Percentiles rank a stretch among this genome's conserved stretches.
These are phyloP conservation scores for Monodelphis domestica DNA, from an alignment of 2,797 vertebrate species.

Conservation along the genomic window DNA sequence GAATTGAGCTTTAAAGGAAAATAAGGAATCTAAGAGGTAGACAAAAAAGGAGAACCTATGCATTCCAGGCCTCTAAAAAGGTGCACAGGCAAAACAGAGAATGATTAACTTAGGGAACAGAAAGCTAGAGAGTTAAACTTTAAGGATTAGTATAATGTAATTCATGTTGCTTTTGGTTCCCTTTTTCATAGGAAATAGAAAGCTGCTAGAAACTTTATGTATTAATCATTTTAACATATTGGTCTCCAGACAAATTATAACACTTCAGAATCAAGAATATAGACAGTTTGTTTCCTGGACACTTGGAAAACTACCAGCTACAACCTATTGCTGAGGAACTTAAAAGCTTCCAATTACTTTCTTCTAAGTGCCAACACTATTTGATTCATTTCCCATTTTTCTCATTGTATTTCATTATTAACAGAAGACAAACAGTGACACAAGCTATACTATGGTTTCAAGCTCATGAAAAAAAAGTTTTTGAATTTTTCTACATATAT, in stretches of 20 bases:
- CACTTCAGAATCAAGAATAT: constrained; percentile 7
- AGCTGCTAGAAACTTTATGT: constrained; percentile 14
- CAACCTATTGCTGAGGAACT: background rate
- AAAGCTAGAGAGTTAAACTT: background rate
- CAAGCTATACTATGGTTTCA: background rate
- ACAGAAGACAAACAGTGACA: background rate
- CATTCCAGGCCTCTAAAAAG: background rate
- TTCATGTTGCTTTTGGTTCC: background rate
- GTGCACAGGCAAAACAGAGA: background rate
- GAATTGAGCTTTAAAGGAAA: background rate
- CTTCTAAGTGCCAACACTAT: background rate
- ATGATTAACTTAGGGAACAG: background rate
- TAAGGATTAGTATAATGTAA: background rate
- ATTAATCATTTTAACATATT: background rate
- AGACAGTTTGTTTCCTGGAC: constrained; percentile 32
- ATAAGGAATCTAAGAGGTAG: background rate
- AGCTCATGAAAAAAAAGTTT: background rate
- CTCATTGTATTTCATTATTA: background rate
- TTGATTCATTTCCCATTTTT: background rate
- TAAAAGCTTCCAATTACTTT: background rate
- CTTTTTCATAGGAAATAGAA: constrained; percentile 17
- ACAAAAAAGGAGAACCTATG: background rate
- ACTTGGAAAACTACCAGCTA: background rate
- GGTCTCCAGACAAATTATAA: background rate
- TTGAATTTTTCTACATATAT: background rate